phyloP scores from a whole-genome alignment of 2,113 vertebrate genomes.

The Podiceps cristatus region DNA sequence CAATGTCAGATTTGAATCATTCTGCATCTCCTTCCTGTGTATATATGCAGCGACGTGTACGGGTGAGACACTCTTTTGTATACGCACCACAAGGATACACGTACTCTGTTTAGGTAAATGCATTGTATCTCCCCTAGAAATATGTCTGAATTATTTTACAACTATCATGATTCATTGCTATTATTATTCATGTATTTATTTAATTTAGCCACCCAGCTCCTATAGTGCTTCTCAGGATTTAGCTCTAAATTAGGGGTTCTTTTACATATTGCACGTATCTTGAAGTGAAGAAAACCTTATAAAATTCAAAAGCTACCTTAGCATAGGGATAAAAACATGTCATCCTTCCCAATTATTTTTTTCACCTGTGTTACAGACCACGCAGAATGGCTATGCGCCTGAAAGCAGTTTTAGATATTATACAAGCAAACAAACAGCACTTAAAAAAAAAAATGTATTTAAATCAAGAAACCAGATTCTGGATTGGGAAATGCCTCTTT shows the following conservation, averaged over 20 bases:
- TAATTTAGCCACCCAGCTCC: not conserved
- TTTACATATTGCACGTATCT: not conserved
- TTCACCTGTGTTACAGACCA: not conserved
- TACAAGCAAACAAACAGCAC: not conserved
- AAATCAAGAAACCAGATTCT: not conserved
- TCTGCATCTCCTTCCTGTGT: not conserved
- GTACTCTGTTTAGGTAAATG: not conserved
- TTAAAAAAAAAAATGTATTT: fast-evolving
- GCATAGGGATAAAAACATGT: not conserved
- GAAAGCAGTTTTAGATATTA: not conserved
- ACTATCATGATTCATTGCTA: not conserved
- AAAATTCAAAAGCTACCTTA: not conserved
- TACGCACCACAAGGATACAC: fast-evolving
- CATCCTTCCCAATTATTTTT: not conserved
- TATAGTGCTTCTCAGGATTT: not conserved
- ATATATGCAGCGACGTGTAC: not conserved
- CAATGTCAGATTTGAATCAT: not conserved
- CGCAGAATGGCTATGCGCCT: not conserved
- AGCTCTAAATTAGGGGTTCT: not conserved
- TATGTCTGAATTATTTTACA: not conserved
- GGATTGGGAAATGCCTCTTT: not conserved
- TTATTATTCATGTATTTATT: not conserved
- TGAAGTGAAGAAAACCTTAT: not conserved
- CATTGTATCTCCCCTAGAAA: not conserved
- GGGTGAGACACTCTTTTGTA: not conserved